phyloP scores from a whole-genome alignment of 2,888 invertebrate species.

The Drosophila stalkeri region DNA sequence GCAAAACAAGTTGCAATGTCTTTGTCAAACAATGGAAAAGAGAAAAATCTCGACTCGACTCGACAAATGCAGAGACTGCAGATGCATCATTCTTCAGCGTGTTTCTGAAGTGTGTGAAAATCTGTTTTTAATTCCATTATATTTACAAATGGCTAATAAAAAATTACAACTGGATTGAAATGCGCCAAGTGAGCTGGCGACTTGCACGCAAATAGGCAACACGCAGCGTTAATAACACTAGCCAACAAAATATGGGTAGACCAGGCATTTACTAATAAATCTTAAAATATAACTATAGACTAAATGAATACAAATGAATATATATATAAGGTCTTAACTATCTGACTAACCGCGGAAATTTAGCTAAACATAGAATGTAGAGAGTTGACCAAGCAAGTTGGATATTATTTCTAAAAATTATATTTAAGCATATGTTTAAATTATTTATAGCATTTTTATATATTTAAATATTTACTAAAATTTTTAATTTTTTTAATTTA shows the following conservation, averaged over 20 bases:
- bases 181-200: not conserved
- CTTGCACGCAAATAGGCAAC: not conserved
- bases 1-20: constrained; percentile 56
- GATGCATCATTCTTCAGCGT: not conserved
- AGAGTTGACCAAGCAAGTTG: no score
- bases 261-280: no score
- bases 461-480: no score
- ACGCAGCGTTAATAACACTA: not conserved
- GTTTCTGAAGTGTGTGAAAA: not conserved
- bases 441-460: no score
- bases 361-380: no score
- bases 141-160: constrained; percentile 4
- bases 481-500: no score
- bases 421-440: no score
- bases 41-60: not conserved
- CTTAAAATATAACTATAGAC: not conserved
- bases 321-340: no score
- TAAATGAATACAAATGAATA: not conserved
- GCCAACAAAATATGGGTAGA: not conserved
- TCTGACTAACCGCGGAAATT: no score
- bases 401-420: no score
- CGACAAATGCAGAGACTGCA: not conserved
- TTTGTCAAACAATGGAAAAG: constrained; percentile 54
- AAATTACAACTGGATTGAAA: not conserved
- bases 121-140: constrained; percentile 4